Conservation (phyloP, 2,797 vertebrate genomes). For the Discoglossus pictus region DNA sequence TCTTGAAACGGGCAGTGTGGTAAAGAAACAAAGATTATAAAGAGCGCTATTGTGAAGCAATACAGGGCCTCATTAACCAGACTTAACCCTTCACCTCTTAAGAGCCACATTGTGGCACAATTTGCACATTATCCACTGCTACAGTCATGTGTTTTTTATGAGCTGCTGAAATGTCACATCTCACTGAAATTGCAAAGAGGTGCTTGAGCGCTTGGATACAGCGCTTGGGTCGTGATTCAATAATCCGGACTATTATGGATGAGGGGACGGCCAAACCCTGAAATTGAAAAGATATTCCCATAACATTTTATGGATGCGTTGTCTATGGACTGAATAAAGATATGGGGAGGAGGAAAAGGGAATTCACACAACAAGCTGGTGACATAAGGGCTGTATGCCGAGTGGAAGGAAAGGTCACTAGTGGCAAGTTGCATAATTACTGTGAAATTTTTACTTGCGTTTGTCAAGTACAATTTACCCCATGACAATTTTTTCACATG, state of each 20-base stretch:
- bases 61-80: conserved; percentile 50
- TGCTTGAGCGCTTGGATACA: not conserved
- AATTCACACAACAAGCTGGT: conserved; percentile 42
- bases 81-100: conserved; percentile 52
- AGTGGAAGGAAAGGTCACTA: conserved; percentile 38
- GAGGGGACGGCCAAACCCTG: not conserved
- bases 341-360: too few species aligned
- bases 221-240: conserved; percentile 10
- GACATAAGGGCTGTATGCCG: conserved; percentile 40
- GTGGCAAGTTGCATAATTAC: conserved; percentile 46
- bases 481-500: conserved; percentile 41
- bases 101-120: conserved; percentile 46
- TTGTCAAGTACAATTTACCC: conserved; percentile 48
- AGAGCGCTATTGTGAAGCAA: conserved; percentile 44
- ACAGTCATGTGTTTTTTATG: conserved; percentile 43
- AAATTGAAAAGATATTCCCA: conserved; percentile 18
- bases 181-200: conserved; percentile 4
- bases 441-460: conserved; percentile 40
- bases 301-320: conserved; percentile 23
- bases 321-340: conserved; percentile 33
- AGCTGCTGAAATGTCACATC: conserved; percentile 41
- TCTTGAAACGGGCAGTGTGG: conserved; percentile 39
- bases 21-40: conserved; percentile 50
- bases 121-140: conserved; percentile 46
- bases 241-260: conserved; percentile 14